Base-by-base conservation (phyloP, 2,797 vertebrate genomes). In the Typhlichthys subterraneus region DNA sequence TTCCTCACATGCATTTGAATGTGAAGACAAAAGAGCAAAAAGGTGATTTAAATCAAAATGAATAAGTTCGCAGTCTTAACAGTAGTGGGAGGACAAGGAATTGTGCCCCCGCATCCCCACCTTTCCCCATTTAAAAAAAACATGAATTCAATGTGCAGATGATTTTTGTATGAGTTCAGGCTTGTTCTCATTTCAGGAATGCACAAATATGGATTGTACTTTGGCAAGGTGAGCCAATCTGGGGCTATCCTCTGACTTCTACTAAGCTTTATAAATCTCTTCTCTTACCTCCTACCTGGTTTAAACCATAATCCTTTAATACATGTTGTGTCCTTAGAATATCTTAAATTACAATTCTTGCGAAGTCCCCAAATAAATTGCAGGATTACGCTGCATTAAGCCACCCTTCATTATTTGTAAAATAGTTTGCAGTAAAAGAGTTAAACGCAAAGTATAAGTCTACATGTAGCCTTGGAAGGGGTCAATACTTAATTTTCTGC, bases 241-340 rank as follows among this genome's bases (percentile, higher is more conserved):
- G 72, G 72, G 59, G 82, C 75, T 72, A 70, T 82, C 76, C 64
- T 83, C 77, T 76, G 69, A 72, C 66, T 84, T 84, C 75, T 56
- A 77, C 77, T 80, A 87, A 86, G 77, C 84, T 82, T 81, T 67
- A 73, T 78, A 83, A 88, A 84, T 81, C 80, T 84, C 75, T 56
- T 69, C 79, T 77, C 63, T 80, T 84, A 82, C 84, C 86, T 88
- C 76, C 67, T 59, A 74, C 61, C 76, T 79, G 83, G 73, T 84
- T 89, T 84, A 84, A 79, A 77, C 69, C 74, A 9, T 91, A 92
- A 92, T 91, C 86, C 87, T 77, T 86, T 87, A 88, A 91, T 89
- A 90, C 87, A 77, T 38, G 57, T 79, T 85, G 82, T 83, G 87
- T 89, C 79, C 69, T 82, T 77, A 87, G 73, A 90, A 90, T 71